Evolutionary conservation across 2,797 vertebrate species (phyloP).

Genomic region (Loris lydekkerianus): DNA sequence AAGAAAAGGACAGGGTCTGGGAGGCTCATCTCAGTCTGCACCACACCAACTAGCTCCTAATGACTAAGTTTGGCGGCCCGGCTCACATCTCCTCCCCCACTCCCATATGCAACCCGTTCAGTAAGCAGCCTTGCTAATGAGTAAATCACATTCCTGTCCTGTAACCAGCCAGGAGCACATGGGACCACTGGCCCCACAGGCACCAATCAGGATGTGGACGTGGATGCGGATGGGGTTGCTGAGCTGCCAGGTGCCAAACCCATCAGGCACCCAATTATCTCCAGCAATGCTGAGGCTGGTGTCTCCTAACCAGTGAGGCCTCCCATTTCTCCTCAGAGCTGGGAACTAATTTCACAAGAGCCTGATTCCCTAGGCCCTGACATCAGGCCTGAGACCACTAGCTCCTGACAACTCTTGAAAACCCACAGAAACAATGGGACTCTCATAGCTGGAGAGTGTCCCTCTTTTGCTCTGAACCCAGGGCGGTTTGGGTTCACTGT

Average conservation of each 20-base stretch:
- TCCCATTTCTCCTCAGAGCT: neutral
- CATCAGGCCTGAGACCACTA: neutral
- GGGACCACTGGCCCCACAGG: fast-evolving
- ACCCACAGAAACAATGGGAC: neutral
- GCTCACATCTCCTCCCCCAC: neutral
- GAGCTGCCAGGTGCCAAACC: neutral
- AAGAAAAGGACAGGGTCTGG: neutral
- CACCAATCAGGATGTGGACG: fast-evolving
- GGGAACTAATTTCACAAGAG: neutral
- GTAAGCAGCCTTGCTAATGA: neutral
- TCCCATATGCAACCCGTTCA: fast-evolving
- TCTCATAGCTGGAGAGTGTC: neutral
- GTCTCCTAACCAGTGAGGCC: neutral
- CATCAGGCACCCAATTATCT: neutral
- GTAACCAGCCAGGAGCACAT: neutral
- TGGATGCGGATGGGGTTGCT: fast-evolving
- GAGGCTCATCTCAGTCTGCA: neutral
- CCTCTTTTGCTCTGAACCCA: neutral
- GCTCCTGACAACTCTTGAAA: neutral
- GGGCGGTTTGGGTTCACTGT: neutral
- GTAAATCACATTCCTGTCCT: neutral
- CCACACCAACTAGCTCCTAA: neutral
- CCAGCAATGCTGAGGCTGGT: neutral
- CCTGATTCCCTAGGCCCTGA: neutral
- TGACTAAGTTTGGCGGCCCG: fast-evolving